These are phyloP conservation scores for Poeciliopsis turrubarensis DNA, from an alignment of 2,113 vertebrate genomes.

Conservation along the genomic window DNA sequence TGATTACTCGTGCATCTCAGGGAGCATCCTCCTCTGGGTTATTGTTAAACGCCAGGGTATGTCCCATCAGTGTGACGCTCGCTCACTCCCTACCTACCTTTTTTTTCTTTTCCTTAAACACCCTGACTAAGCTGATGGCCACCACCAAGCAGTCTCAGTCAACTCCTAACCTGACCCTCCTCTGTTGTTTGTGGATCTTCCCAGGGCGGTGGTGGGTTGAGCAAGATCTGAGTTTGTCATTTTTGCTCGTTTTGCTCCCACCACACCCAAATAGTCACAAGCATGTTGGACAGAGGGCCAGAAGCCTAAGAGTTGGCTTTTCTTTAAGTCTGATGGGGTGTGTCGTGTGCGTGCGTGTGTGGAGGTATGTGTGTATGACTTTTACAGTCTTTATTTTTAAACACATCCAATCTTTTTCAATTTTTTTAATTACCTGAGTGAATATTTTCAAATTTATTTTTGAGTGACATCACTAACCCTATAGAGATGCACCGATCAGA, in stretches of 20 bases:
- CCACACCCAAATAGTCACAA: constrained; percentile 42
- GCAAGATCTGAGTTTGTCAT: constrained; percentile 18
- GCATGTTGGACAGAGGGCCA: constrained; percentile 27
- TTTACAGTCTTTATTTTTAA: constrained; percentile 31
- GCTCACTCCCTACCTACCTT: constrained; percentile 28
- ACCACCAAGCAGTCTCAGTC: constrained; percentile 44
- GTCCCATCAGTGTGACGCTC: constrained; percentile 59
- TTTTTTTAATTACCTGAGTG: too few relatives aligned
- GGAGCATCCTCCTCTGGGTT: constrained; percentile 80
- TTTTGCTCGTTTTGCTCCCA: constrained; percentile 24
- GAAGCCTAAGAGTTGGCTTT: constrained; percentile 53
- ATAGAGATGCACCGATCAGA: background rate
- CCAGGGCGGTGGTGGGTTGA: constrained; percentile 19
- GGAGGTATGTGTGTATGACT: constrained; percentile 14
- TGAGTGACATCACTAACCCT: constrained; percentile 53
- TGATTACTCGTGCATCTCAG: constrained; percentile 72
- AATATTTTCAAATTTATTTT: constrained; percentile 1
- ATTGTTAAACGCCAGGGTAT: constrained; percentile 76
- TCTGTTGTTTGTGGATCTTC: constrained; percentile 40
- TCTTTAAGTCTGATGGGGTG: constrained; percentile 49
- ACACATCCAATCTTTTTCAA: constrained; percentile 28
- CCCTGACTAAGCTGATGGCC: constrained; percentile 44
- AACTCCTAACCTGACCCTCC: constrained; percentile 39
- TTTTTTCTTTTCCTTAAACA: constrained; percentile 22
- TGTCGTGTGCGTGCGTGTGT: constrained; percentile 2